These are phyloP conservation scores for Corella eumyota DNA, from an alignment of 23 tunicate genomes.

Conservation along the genomic window DNA sequence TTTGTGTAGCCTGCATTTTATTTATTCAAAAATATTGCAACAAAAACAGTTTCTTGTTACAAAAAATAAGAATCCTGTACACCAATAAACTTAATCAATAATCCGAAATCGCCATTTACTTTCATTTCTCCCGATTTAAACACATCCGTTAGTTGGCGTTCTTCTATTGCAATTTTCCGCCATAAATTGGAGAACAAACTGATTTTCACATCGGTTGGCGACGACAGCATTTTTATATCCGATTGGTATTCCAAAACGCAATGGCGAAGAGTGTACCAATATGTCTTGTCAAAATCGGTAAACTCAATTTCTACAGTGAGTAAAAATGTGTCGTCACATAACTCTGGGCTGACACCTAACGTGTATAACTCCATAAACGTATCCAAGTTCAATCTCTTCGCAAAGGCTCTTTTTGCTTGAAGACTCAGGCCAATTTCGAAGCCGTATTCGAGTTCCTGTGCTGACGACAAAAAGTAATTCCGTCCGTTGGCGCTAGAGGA, in stretches of 20 bases:
- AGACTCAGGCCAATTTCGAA: neutral
- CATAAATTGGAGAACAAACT: no score
- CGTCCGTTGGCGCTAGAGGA: conserved; percentile 29
- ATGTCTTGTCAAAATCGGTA: neutral
- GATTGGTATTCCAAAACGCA: conserved; percentile 6
- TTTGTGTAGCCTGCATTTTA: no score
- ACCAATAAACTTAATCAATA: no score
- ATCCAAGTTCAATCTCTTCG: neutral
- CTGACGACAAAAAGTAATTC: conserved; percentile 36
- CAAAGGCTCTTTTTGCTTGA: neutral
- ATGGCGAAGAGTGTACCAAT: conserved; percentile 1
- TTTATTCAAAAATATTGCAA: no score
- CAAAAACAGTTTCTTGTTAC: no score
- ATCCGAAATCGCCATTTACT: no score
- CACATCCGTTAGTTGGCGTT: no score
- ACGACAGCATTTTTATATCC: no score
- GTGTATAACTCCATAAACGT: neutral
- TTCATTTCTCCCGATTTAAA: no score
- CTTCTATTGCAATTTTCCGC: no score
- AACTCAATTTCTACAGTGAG: neutral
- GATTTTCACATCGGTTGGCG: no score
- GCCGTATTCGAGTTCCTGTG: conserved; percentile 8
- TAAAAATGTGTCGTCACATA: conserved; percentile 2
- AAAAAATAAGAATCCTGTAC: no score
- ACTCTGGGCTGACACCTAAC: neutral